These are phyloP conservation scores for Apeira syringaria DNA, from an alignment of 2,888 invertebrate species.

Conservation along the genomic window DNA sequence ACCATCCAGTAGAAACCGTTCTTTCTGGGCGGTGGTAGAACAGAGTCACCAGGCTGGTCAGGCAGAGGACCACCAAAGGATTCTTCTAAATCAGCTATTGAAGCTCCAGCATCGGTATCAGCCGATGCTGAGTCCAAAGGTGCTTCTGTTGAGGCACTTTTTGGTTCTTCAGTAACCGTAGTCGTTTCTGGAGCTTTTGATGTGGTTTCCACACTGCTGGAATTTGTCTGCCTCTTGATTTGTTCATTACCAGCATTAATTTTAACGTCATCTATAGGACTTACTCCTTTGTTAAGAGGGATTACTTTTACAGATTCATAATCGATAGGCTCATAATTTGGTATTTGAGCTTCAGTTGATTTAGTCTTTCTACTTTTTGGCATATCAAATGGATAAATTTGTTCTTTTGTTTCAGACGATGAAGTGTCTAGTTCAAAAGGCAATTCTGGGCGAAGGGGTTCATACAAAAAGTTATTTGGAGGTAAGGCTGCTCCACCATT, in stretches of 20 bases:
- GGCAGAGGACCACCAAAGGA: slow-evolving; percentile 89
- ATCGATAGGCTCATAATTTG: slow-evolving; percentile 66
- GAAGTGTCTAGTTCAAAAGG: slow-evolving; percentile 71
- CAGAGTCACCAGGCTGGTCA: slow-evolving; percentile 82
- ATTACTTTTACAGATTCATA: slow-evolving; percentile 73
- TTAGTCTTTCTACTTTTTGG: slow-evolving; percentile 59
- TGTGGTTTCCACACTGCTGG: slow-evolving; percentile 38
- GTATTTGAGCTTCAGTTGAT: slow-evolving; percentile 37
- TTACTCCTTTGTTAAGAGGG: slow-evolving; percentile 64
- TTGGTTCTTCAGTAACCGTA: slow-evolving; percentile 43
- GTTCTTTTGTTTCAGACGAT: slow-evolving; percentile 61
- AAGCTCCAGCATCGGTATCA: slow-evolving; percentile 77
- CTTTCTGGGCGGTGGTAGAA: slow-evolving; percentile 86
- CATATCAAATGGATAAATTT: slow-evolving; percentile 61
- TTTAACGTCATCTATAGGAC: slow-evolving; percentile 56
- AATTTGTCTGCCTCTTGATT: slow-evolving; percentile 62
- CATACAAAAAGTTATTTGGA: slow-evolving; percentile 60
- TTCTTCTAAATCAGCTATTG: slow-evolving; percentile 87
- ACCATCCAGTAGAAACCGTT: slow-evolving; percentile 93
- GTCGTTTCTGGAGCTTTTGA: slow-evolving; percentile 28
- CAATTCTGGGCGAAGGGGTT: slow-evolving; percentile 63
- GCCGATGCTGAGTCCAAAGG: slow-evolving; percentile 61
- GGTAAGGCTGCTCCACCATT: slow-evolving; percentile 35
- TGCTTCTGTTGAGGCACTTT: slow-evolving; percentile 44
- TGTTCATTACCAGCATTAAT: slow-evolving; percentile 48